A percentile compares a stretch with the other conserved stretches of the same genome.
These are phyloP conservation scores for Callaeas wilsoni DNA, from an alignment of 2,113 vertebrate species.

Conservation along the genomic window DNA sequence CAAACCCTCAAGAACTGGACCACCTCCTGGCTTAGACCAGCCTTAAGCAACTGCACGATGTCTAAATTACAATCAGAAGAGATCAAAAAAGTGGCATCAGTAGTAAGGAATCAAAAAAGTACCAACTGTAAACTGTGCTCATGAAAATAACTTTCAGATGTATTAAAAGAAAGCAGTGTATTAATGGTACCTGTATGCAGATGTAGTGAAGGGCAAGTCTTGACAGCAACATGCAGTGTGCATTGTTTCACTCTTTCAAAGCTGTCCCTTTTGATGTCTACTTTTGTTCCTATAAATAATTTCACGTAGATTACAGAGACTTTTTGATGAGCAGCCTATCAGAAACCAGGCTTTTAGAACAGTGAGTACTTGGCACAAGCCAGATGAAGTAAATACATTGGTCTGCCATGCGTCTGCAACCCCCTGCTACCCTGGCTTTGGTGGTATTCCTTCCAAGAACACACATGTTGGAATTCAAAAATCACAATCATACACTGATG, in stretches of 20 bases:
- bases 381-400: neutral
- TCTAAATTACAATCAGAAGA: neutral
- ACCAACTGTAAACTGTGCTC: neutral
- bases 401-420: neutral
- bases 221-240: fast-evolving
- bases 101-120: neutral
- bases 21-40: no score
- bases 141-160: neutral
- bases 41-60: neutral
- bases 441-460: neutral
- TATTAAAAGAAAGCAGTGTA: neutral
- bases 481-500: neutral
- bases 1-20: neutral
- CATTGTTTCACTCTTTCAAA: neutral
- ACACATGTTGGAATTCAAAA: neutral
- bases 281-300: neutral
- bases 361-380: neutral
- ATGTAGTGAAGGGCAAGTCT: neutral
- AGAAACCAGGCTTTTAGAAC: neutral
- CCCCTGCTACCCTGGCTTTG: neutral
- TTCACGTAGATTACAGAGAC: neutral
- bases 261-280: neutral
- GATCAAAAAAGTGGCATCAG: fast-evolving
- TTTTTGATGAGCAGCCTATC: neutral
- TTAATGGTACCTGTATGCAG: neutral